phyloP scores from a whole-genome alignment of 1,140 invertebrate species.

The Penaeus vannamei region DNA sequence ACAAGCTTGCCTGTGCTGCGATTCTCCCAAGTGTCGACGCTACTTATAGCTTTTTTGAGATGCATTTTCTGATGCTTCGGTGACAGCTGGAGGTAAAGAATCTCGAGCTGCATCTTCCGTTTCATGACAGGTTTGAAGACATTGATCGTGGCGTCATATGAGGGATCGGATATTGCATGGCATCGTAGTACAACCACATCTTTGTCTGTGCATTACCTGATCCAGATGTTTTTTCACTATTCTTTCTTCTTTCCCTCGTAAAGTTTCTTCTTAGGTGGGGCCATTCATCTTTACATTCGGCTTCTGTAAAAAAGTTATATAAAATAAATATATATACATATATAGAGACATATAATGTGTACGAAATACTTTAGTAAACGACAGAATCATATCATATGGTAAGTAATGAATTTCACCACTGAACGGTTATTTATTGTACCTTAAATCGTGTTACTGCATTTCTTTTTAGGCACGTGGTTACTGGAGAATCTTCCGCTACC shows the following conservation, averaged over 20 bases:
- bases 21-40: neutral
- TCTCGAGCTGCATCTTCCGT: no score
- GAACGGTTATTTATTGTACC: no score
- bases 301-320: constrained; percentile 46
- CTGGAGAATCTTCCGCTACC: no score
- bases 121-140: constrained; percentile 29
- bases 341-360: no score
- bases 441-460: no score
- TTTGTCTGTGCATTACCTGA: constrained; percentile 38
- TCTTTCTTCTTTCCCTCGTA: constrained; percentile 44
- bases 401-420: no score
- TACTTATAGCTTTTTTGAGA: no score
- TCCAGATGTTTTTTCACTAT: constrained; percentile 31
- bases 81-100: no score
- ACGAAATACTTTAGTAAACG: no score
- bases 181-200: constrained; percentile 39
- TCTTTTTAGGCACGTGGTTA: no score
- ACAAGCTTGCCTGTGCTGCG: constrained; percentile 6
- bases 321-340: neutral
- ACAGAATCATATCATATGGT: no score
- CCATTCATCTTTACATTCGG: constrained; percentile 36
- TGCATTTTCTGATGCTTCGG: no score
- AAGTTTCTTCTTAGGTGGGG: constrained; percentile 34
- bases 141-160: constrained; percentile 9
- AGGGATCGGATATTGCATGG: constrained; percentile 35